Evolutionary conservation across 2,113 vertebrate genomes (phyloP), one percentile per base, ranked within the genome.

Genomic region (Bos javanicus): DNA sequence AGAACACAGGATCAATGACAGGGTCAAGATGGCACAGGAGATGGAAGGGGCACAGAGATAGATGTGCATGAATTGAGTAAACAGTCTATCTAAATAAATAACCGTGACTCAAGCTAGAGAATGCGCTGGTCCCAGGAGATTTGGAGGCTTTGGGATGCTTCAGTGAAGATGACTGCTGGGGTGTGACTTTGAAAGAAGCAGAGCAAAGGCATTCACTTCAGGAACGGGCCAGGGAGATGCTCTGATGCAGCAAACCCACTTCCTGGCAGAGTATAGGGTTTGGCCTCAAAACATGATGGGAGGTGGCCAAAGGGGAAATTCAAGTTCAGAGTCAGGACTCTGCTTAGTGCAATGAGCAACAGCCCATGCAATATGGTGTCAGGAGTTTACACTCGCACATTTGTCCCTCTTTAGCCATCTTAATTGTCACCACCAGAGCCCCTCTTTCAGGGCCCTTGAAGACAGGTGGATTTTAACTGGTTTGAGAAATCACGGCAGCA

Each of bases 101-200:
- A 50, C 23, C 5, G 5, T 0, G 39, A 89, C 14, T 60, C 78
- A 4, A 56, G 60, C 30, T 57, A 6, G 48, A 93, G 83, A 60
- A 25, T 6, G 50, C 5, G 30, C 6, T 14, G 1, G 84, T 23
- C 56, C 36, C 71, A 39, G 0, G 3, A n/a, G 93, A n/a, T 33
- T 0, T 56, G 67, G 74, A 59, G 84, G 82, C 39, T 28, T 16
- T 25, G 62, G 52, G 84, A 30, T 30, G 52, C 46, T 74, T 84
- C 74, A 17, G 54, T 13, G 62, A 95, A 28, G 60, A 60, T 26
- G 71, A 28, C 25, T 6, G 3, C 59, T 96, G 86, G 26, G 9
- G 3, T 76, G 46, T 33, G 62, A 87, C 81, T 95, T 80, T 62
- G 94, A 95, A 86, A 94, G 71, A 64, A 62, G 57, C 25, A 48